Conservation (phyloP, 2,113 vertebrate genomes). For the Sorex fumeus region DNA sequence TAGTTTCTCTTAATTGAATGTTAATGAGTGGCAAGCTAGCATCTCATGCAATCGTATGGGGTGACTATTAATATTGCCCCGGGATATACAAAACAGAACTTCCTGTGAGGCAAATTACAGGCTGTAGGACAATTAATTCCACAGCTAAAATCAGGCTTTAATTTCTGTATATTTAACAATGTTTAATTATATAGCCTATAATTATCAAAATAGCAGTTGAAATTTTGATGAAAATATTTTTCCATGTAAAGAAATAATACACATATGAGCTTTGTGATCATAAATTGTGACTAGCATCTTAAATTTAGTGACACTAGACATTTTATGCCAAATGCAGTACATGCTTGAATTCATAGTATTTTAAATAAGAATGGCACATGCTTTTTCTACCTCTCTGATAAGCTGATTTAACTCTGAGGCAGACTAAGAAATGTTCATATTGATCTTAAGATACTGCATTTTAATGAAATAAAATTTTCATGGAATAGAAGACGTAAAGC, state of each 20-base stretch:
- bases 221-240: conserved; percentile 8
- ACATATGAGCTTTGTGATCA: too few relatives aligned
- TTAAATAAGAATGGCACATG: background rate
- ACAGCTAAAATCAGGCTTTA: background rate
- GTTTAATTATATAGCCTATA: background rate
- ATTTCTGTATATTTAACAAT: background rate
- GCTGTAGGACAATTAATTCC: background rate
- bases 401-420: background rate
- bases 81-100: background rate
- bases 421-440: background rate
- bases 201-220: background rate
- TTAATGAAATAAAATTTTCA: background rate
- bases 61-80: background rate
- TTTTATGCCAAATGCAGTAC: background rate
- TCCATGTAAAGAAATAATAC: background rate
- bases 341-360: background rate
- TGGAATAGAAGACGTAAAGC: too few relatives aligned
- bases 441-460: background rate
- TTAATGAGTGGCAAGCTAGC: background rate
- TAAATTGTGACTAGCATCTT: too few relatives aligned
- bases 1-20: background rate
- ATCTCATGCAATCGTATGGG: too few relatives aligned
- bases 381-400: background rate
- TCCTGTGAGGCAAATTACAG: background rate
- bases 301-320: too few relatives aligned